These are phyloP conservation scores for Gymnodraco acuticeps DNA, from an alignment of 2,797 vertebrate genomes.

Conservation along the genomic window DNA sequence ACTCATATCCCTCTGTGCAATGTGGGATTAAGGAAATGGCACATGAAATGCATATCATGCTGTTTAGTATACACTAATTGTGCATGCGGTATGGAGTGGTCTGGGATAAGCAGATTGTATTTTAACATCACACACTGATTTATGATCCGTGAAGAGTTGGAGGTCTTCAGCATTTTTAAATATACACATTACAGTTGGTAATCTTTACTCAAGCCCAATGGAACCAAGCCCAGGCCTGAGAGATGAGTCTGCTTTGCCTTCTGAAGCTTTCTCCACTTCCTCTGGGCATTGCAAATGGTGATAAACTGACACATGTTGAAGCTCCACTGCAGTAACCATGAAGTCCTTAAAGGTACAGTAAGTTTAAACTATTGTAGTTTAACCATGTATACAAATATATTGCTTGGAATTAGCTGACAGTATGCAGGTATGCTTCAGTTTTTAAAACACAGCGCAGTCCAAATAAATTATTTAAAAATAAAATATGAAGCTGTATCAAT, in stretches of 20 bases:
- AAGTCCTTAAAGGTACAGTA: conserved; percentile 29
- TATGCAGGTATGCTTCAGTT: conserved; percentile 16
- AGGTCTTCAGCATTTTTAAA: conserved; percentile 62
- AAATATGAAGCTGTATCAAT: background rate
- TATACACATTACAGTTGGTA: conserved; percentile 47
- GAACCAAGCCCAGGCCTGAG: conserved; percentile 30
- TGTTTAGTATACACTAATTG: conserved; percentile 83
- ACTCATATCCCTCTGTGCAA: conserved; percentile 77
- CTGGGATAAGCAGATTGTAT: conserved; percentile 78
- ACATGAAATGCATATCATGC: conserved; percentile 82
- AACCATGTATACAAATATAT: conserved; percentile 13
- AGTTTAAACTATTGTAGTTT: conserved; percentile 23
- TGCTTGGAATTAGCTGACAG: background rate
- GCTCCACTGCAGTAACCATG: background rate
- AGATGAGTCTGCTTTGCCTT: conserved; percentile 39
- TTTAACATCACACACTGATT: conserved; percentile 59
- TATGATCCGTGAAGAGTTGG: conserved; percentile 55
- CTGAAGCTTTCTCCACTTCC: conserved; percentile 44
- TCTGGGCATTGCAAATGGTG: conserved; percentile 13
- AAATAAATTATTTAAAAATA: background rate
- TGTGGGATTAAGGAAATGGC: conserved; percentile 83
- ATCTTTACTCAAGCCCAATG: conserved; percentile 36
- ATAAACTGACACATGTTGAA: conserved; percentile 33
- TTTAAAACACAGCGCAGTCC: background rate
- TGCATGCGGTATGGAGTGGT: conserved; percentile 73